A percentile compares a stretch with the other conserved stretches of the same genome.
These are phyloP conservation scores for Paramisgurnus dabryanus DNA, from an alignment of 2,113 vertebrate species.

Conservation along the genomic window DNA sequence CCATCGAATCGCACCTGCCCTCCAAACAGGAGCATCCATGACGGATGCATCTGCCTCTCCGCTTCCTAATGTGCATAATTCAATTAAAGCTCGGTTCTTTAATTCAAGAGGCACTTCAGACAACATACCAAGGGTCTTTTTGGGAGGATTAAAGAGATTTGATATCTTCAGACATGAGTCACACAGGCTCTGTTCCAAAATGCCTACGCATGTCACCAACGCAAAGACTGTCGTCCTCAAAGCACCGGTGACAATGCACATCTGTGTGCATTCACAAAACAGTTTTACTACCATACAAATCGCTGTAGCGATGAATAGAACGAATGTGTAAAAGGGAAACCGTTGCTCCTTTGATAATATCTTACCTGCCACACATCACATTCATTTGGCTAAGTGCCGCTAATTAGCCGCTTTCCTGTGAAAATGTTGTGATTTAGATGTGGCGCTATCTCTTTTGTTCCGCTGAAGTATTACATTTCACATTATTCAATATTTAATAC, in stretches of 20 bases:
- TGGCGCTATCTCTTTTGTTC: background rate
- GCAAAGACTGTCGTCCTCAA: too few relatives aligned
- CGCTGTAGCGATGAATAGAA: background rate
- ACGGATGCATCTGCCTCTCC: background rate
- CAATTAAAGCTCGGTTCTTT: slow-evolving; percentile 23
- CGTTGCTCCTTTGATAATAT: background rate
- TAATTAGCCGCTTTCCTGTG: slow-evolving; percentile 2
- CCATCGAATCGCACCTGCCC: slow-evolving; percentile 18
- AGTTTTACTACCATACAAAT: background rate
- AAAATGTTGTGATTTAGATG: slow-evolving; percentile 30
- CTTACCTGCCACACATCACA: background rate
- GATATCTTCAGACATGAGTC: slow-evolving; percentile 12
- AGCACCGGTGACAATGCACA: too few relatives aligned
- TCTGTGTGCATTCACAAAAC: too few relatives aligned
- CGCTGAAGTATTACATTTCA: slow-evolving; percentile 16
- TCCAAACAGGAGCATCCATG: background rate
- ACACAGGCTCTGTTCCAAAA: background rate
- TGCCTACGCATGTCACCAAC: too few relatives aligned
- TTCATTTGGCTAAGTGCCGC: slow-evolving; percentile 4
- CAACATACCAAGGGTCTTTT: slow-evolving; percentile 23
- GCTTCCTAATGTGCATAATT: slow-evolving; percentile 13
- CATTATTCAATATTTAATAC: slow-evolving; percentile 10
- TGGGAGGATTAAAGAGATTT: slow-evolving; percentile 2
- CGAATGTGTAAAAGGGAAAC: background rate
- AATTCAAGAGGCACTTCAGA: background rate